Conservation (phyloP, 2,888 invertebrate genomes). For the Limnephilus lunatus region DNA sequence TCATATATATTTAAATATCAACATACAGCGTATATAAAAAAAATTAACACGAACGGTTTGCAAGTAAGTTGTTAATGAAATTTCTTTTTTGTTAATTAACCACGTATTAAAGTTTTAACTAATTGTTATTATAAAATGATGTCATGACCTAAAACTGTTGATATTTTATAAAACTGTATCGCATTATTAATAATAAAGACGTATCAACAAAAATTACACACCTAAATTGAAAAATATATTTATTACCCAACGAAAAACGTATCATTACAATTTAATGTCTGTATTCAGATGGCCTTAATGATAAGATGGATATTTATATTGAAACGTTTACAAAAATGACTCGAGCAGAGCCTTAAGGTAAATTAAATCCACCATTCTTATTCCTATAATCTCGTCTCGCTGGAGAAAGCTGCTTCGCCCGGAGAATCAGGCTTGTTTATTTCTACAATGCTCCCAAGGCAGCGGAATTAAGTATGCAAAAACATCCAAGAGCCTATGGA, state of each 20-base stretch:
- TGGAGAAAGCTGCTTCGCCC: constrained; percentile 58
- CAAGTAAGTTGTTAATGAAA: too few relatives aligned
- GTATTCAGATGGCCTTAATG: constrained; percentile 58
- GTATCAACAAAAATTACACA: constrained; percentile 50
- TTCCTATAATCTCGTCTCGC: constrained; percentile 51
- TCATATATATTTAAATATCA: too few relatives aligned
- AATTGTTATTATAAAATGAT: not conserved
- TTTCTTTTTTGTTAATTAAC: too few relatives aligned
- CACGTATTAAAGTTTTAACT: too few relatives aligned
- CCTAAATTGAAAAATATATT: constrained; percentile 57
- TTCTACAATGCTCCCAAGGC: not conserved
- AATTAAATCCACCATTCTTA: constrained; percentile 23
- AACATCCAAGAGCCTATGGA: not conserved
- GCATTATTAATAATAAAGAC: constrained; percentile 33
- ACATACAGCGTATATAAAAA: too few relatives aligned
- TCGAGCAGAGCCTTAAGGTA: constrained; percentile 14
- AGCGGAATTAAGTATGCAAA: not conserved
- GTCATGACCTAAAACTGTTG: not conserved
- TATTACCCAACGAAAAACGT: constrained; percentile 55
- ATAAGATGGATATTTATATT: constrained; percentile 60
- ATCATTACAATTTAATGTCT: constrained; percentile 60
- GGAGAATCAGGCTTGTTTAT: constrained; percentile 36
- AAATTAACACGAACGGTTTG: too few relatives aligned
- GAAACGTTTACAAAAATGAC: constrained; percentile 52
- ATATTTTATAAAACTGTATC: constrained; percentile 27